Evolutionary conservation across 2,113 vertebrate genomes (phyloP).

Genomic region (Perca schrenkii): DNA sequence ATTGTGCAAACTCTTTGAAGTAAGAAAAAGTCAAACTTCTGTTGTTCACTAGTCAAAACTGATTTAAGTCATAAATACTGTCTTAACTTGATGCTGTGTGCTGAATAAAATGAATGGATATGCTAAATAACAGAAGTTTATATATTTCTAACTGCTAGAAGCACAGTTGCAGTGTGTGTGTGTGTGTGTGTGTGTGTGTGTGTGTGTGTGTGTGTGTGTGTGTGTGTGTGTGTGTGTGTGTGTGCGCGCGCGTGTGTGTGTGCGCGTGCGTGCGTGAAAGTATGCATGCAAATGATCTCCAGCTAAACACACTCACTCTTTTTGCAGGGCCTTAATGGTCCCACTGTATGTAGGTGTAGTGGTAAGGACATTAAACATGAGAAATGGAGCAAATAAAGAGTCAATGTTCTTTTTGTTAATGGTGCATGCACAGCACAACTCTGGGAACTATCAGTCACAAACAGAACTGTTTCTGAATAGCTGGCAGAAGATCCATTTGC

Average conservation of each 20-base stretch:
- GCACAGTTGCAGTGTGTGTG: background rate
- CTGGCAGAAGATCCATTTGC: slow-evolving; percentile 42
- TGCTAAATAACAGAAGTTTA: slow-evolving; percentile 5
- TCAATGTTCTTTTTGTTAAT: slow-evolving; percentile 31
- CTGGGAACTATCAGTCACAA: slow-evolving; percentile 40
- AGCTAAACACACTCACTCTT: slow-evolving; percentile 12
- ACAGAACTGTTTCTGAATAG: slow-evolving; percentile 27
- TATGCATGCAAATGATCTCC: slow-evolving; percentile 14
- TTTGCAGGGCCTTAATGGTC: slow-evolving; percentile 39
- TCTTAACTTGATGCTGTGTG: background rate
- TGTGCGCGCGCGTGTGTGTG: too few relatives aligned
- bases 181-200: background rate
- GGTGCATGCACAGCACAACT: slow-evolving; percentile 24
- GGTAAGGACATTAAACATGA: slow-evolving; percentile 7
- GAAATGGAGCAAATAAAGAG: slow-evolving; percentile 35
- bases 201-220: background rate
- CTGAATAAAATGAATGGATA: background rate
- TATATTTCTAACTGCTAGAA: background rate
- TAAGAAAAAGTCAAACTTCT: background rate
- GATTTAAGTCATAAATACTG: background rate
- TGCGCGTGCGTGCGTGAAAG: background rate
- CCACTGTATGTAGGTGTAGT: slow-evolving; percentile 1
- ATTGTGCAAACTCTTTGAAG: slow-evolving; percentile 5
- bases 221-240: background rate
- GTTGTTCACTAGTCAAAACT: too few relatives aligned